Evolutionary conservation across 2,888 invertebrate species (phyloP), one percentile per base, ranked within the genome.

Genomic region (Sphinx pinastri): DNA sequence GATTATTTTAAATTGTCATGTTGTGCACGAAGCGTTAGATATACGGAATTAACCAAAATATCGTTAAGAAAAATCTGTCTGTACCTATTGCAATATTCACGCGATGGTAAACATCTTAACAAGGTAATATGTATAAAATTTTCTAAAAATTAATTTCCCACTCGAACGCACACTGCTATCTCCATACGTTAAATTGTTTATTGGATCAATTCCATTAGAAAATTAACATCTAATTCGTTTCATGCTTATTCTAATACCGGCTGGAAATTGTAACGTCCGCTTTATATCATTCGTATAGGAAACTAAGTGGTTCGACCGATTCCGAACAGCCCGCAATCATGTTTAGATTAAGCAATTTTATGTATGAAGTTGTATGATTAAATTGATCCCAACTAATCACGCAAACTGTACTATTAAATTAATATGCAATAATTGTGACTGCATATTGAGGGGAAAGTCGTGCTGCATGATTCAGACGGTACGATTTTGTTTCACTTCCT

Each of bases 401-500:
- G 54, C 63, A 63, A 47, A 45, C 25, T 45, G 54, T 38, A 16
- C 14, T 45, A 69, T 63, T 69, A 63, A 69, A 69, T 47, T 69
- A 45, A 63, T 54, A 60, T 54, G 54, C 69, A 69, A 25, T 69
- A 14, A 63, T 47, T 69, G 52, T 69, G 60, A 69, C 19, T 69
- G 54, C 60, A n/a, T 25, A 25, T 16, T 13, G 57, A 67, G 57
- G 58, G 49, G 70, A 70, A 58, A 70, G 67, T 58, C 14, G 67
- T 58, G 55, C 19, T 13, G n/a, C 66, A 49, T 51, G 63, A 69
- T 60, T 14, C n/a, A n/a, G 55, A 58, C 59, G 75, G 76, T 76
- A 75, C 71, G 77, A 76, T 78, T 79, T 79, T 79, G 75, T 80
- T 79, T 81, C 79, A 82, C 81, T 81, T 84, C 83, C 84, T 79